Evolutionary conservation across 2,797 vertebrate genomes (phyloP), one percentile per base, ranked within the genome.

Genomic region (Spinibarbus caldwelli): DNA sequence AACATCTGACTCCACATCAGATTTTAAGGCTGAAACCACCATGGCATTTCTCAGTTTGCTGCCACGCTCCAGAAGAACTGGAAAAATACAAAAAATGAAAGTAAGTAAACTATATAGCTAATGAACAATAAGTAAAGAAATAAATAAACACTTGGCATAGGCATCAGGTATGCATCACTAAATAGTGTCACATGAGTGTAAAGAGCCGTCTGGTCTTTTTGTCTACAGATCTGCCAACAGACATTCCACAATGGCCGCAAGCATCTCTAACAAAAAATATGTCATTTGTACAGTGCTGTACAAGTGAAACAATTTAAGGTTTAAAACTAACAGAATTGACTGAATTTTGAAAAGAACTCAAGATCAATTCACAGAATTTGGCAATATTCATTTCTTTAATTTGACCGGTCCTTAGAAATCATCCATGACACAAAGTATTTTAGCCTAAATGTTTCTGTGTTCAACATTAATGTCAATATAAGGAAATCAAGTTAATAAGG

Each of bases 41-140:
- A 99, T 99, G 47, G 97, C 97, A 68, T 99, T 95, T 83, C 97
- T 94, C 17, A 99, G 95, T 86, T 97, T 97, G 91, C 92, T 97
- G 85, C 98, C 98, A 92, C 96, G 97, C 87, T 98, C 97, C 86
- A 99, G 84, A 87, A 99, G 94, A 87, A 95, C 98, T 99, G 87
- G 85, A 70, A 84, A 87, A 84, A 81, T 77, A 81, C 36, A 6
- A 54, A 57, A n/a, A 23, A 52, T 19, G 1, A 17, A 10, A 29
- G 29, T 47, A 19, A 4, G 1, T 45, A n/a, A n/a, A n/a, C n/a
- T n/a, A n/a, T n/a, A n/a, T n/a, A n/a, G n/a, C n/a, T n/a, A n/a
- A n/a, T n/a, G n/a, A n/a, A n/a, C n/a, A n/a, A n/a, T n/a, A n/a
- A n/a, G n/a, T n/a, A n/a, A n/a, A n/a, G n/a, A 3, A 80, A 3